Conservation (phyloP, 2,888 invertebrate genomes). For the Congeria kusceri region DNA sequence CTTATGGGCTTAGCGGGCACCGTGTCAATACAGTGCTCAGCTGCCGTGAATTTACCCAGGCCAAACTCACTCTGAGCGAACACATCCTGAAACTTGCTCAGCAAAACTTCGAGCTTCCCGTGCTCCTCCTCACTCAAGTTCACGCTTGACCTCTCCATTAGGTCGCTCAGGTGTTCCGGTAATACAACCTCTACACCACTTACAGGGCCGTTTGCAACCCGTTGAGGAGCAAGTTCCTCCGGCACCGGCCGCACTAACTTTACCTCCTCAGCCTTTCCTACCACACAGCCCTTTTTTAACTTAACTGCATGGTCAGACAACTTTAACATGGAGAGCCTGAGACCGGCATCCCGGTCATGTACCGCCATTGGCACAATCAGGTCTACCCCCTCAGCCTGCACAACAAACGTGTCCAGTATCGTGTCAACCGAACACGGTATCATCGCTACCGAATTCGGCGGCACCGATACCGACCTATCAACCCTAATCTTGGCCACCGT, state of each 20-base stretch:
- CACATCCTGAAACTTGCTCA: neutral
- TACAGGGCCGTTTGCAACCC: too few species aligned
- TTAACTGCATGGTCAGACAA: neutral
- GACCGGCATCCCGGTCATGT: neutral
- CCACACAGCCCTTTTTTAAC: neutral
- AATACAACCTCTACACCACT: too few species aligned
- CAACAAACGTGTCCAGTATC: neutral
- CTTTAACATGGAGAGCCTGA: neutral
- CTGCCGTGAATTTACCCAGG: neutral
- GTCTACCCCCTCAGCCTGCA: neutral
- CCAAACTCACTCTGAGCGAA: neutral
- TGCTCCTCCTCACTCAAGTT: neutral
- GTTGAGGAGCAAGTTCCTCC: neutral
- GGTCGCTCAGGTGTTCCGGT: neutral
- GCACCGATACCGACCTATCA: neutral
- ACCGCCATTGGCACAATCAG: neutral
- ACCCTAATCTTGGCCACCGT: neutral
- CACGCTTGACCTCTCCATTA: neutral
- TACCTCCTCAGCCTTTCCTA: neutral
- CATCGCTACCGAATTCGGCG: neutral
- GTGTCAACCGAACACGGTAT: neutral
- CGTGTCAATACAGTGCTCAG: neutral
- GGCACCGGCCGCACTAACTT: neutral
- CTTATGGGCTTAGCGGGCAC: neutral
- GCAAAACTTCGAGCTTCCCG: neutral